Evolutionary conservation across 2,113 vertebrate species (phyloP).

Genomic region (Poecilia latipinna): DNA sequence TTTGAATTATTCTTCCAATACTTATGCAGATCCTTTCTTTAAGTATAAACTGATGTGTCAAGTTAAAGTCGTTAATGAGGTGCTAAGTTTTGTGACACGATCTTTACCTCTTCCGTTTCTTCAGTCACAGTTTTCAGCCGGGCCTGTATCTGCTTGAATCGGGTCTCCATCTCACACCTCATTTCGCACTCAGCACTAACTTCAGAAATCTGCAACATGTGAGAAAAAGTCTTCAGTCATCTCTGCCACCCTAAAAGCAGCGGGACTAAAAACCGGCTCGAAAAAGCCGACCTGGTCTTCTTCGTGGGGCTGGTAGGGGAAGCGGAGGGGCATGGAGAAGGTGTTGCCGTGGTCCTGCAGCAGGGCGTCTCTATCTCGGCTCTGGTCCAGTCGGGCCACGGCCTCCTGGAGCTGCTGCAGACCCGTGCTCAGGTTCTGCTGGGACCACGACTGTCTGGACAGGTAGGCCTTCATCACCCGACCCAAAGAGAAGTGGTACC

Average conservation of each 20-base stretch:
- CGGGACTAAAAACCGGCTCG: background rate
- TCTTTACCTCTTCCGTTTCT: slow-evolving; percentile 80
- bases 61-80: background rate
- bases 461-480: slow-evolving; percentile 82
- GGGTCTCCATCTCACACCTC: slow-evolving; percentile 82
- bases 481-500: slow-evolving; percentile 85
- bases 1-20: background rate
- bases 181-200: slow-evolving; percentile 82
- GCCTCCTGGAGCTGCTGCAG: slow-evolving; percentile 80
- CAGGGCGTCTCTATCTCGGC: slow-evolving; percentile 82
- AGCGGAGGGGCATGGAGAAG: slow-evolving; percentile 85
- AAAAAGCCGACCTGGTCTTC: slow-evolving; percentile 83
- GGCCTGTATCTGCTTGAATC: slow-evolving; percentile 84
- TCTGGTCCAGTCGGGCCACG: slow-evolving; percentile 80
- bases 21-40: background rate
- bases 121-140: slow-evolving; percentile 78
- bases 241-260: background rate
- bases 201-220: slow-evolving; percentile 79
- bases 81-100: background rate
- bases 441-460: slow-evolving; percentile 71
- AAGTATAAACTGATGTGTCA: background rate
- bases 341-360: slow-evolving; percentile 81
- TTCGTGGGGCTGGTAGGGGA: slow-evolving; percentile 88
- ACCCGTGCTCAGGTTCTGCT: slow-evolving; percentile 80
- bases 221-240: background rate